phyloP scores from a whole-genome alignment of 2,888 invertebrate genomes.

The Tanaodytes sp. region DNA sequence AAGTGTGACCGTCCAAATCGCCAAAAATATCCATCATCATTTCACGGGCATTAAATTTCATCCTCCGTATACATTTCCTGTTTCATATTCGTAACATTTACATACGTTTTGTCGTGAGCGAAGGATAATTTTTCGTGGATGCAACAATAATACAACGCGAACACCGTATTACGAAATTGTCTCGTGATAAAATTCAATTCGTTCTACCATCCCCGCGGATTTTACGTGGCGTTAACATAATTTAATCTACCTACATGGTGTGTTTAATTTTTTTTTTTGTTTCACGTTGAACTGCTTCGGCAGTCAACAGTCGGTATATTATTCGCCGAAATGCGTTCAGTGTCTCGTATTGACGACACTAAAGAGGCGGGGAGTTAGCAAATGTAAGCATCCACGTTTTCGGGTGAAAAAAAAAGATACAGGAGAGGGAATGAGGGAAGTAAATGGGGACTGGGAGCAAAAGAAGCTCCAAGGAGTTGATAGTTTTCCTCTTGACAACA shows the following conservation, averaged over 20 bases:
- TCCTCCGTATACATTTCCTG: constrained; percentile 20
- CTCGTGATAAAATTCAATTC: constrained; percentile 38
- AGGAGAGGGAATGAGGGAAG: too few relatives aligned
- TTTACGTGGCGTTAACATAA: constrained; percentile 32
- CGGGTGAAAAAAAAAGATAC: constrained; percentile 30
- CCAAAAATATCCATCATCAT: constrained; percentile 31
- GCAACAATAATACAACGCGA: constrained; percentile 30
- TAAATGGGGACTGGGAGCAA: too few relatives aligned
- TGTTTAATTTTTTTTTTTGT: constrained; percentile 12
- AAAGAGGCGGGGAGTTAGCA: constrained; percentile 23
- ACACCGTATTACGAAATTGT: constrained; percentile 27
- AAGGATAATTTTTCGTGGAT: constrained; percentile 36
- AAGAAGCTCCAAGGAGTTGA: constrained; percentile 10
- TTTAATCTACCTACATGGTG: constrained; percentile 30
- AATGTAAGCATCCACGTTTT: constrained; percentile 33
- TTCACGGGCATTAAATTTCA: constrained; percentile 32
- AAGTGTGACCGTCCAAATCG: too few relatives aligned
- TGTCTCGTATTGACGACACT: constrained; percentile 12
- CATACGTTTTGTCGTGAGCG: constrained; percentile 24
- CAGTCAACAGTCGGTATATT: constrained; percentile 20
- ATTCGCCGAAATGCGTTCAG: constrained; percentile 13
- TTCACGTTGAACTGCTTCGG: constrained; percentile 18
- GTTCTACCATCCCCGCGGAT: constrained; percentile 21
- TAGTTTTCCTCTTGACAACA: constrained; percentile 39
- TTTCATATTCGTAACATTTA: constrained; percentile 21